Evolutionary conservation across 2,797 vertebrate species (phyloP).

Genomic region (Pteropus rufus): DNA sequence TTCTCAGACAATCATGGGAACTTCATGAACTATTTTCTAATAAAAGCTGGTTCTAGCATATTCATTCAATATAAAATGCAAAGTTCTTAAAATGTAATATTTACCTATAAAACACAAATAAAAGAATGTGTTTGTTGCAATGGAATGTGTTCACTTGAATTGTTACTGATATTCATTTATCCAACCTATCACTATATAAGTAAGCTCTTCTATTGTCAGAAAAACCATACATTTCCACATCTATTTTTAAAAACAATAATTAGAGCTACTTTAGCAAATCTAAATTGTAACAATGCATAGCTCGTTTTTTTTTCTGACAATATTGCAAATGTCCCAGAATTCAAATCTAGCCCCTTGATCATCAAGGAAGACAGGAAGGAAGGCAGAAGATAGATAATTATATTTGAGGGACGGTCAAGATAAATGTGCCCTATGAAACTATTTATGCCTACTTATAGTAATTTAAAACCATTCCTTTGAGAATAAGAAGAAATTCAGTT

Average conservation of each 20-base stretch:
- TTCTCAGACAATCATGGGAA: background rate
- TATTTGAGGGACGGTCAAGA: background rate
- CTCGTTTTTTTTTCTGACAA: background rate
- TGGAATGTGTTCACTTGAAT: background rate
- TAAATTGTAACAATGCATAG: background rate
- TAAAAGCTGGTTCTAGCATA: background rate
- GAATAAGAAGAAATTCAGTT: constrained; percentile 21
- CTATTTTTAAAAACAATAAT: background rate
- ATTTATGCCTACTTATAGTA: background rate
- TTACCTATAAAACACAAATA: background rate
- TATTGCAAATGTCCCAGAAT: background rate
- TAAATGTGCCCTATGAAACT: background rate
- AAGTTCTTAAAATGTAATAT: constrained; percentile 29
- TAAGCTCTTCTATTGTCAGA: background rate
- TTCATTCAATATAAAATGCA: background rate
- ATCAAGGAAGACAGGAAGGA: background rate
- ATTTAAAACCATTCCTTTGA: constrained; percentile 18
- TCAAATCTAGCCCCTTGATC: background rate
- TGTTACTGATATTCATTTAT: background rate
- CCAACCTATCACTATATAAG: background rate
- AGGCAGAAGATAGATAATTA: background rate
- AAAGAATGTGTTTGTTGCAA: background rate
- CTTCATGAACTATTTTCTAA: background rate
- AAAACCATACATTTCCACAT: background rate
- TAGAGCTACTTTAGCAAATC: background rate